Base-by-base conservation (phyloP, 1,140 invertebrate genomes). In the Drosophila paulistorum region DNA sequence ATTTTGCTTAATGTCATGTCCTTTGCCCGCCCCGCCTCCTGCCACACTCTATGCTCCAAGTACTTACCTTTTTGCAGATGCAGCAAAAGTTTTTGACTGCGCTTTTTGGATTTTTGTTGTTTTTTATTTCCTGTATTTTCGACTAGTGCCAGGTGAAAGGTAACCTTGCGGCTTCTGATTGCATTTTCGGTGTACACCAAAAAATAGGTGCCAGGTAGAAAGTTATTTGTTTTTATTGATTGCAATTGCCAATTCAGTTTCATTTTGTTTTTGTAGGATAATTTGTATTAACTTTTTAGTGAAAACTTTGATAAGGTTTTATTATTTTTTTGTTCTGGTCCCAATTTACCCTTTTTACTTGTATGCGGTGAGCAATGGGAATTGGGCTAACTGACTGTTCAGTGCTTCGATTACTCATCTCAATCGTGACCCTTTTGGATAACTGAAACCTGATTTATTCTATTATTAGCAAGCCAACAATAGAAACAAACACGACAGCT, bases 201-300 rank as follows among this genome's bases (percentile, higher is more conserved):
- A 26, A 58, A 58, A 35, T 59, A 74, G 73, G 73, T 76, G 73
- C 60, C 73, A 76, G 74, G 45, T 60, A 42, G 74, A 77, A 70
- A 68, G 71, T 77, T 75, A 77, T 77, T 77, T 77, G 74, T 71
- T 77, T 77, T 77, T 77, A 77, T 77, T 65, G 74, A 77, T 77
- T 77, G 74, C 74, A 61, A 71, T 77, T 74, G 17, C 14, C 65
- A 63, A 68, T 62, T 62, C 41, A 14, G 37, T 62, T 62, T 62
- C 41, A 75, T 74, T 74, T 75, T 45, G 37, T 33, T 42, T 30
- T 72, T 65, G 65, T 74, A 73, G 65, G 65, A 74, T 55, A 58
- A 65, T 73, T 62, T 45, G 30, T 72, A 42, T 58, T 74, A 45
- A 62, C 48, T 30, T 30, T 66, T 62, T 45, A 37, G 60, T 11